phyloP scores from a whole-genome alignment of 2,888 invertebrate genomes.

The Cremastobaeus sp. region DNA sequence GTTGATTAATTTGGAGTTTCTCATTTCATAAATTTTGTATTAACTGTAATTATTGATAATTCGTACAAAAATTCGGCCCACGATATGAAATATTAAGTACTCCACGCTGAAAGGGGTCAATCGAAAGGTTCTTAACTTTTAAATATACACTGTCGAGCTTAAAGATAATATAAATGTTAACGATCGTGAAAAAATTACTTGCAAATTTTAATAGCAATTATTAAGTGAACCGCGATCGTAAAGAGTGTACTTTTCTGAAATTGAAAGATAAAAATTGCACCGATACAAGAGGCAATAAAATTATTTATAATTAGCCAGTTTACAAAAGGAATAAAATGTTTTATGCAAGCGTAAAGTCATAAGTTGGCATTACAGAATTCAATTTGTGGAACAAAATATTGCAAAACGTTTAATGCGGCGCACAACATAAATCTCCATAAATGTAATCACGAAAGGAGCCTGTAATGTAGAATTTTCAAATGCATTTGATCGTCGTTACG shows the following conservation, averaged over 20 bases:
- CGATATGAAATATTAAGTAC: too few species aligned
- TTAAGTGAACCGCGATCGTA: too few species aligned
- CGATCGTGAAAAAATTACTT: constrained; percentile 9
- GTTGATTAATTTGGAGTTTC: too few species aligned
- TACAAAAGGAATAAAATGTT: too few species aligned
- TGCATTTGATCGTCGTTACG: constrained; percentile 48
- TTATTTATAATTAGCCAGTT: too few species aligned
- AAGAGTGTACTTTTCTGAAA: neutral
- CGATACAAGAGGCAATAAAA: too few species aligned
- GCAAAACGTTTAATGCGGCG: constrained; percentile 32
- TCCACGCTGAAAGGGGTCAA: constrained; percentile 15
- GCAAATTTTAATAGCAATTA: too few species aligned
- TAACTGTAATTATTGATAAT: too few species aligned
- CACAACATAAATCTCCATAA: constrained; percentile 45
- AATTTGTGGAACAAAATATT: constrained; percentile 27
- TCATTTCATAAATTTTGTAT: constrained; percentile 31
- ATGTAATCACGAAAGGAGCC: constrained; percentile 21
- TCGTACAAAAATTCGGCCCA: too few species aligned
- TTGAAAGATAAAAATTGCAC: neutral
- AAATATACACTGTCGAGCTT: too few species aligned
- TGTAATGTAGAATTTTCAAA: constrained; percentile 49
- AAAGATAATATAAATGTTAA: constrained; percentile 11
- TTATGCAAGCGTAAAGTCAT: neutral
- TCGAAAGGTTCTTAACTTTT: constrained; percentile 20
- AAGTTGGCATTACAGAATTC: constrained; percentile 9